These are phyloP conservation scores for Neomorphus geoffroyi DNA, from an alignment of 2,797 vertebrate genomes.

Conservation along the genomic window DNA sequence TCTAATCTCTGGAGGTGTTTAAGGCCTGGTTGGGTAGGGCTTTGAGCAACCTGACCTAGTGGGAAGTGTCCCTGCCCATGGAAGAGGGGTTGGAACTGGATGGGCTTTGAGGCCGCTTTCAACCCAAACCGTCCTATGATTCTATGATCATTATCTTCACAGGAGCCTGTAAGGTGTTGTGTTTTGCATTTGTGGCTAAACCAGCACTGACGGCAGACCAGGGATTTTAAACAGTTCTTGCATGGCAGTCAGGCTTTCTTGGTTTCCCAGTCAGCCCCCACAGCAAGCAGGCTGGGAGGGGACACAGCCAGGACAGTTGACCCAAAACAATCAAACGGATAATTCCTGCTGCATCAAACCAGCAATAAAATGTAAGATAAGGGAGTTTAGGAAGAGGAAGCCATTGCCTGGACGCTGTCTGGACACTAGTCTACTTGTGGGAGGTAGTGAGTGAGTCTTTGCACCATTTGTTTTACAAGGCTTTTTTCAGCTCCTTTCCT, in stretches of 20 bases:
- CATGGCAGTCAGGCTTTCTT: not conserved
- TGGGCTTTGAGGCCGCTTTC: no score
- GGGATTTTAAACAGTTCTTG: not conserved
- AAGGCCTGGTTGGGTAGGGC: no score
- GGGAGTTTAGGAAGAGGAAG: not conserved
- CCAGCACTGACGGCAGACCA: fast-evolving
- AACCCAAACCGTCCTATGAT: no score
- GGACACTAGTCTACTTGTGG: not conserved
- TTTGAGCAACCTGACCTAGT: no score
- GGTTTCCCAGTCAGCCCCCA: not conserved
- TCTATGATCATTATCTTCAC: no score
- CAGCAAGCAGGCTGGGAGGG: not conserved
- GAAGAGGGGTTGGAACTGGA: no score
- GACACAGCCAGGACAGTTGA: not conserved
- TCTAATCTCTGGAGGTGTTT: no score
- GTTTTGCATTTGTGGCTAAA: not conserved
- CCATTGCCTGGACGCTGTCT: not conserved
- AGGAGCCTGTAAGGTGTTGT: not conserved
- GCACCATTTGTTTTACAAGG: not conserved
- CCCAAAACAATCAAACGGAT: not conserved
- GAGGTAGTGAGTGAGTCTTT: not conserved
- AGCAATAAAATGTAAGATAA: not conserved
- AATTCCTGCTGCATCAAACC: not conserved
- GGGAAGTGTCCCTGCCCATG: no score
- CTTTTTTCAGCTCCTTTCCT: not conserved